A percentile compares a stretch with the other conserved stretches of the same genome.
Conservation (phyloP, 1,140 invertebrate genomes). For the Aradophagus sp. region DNA sequence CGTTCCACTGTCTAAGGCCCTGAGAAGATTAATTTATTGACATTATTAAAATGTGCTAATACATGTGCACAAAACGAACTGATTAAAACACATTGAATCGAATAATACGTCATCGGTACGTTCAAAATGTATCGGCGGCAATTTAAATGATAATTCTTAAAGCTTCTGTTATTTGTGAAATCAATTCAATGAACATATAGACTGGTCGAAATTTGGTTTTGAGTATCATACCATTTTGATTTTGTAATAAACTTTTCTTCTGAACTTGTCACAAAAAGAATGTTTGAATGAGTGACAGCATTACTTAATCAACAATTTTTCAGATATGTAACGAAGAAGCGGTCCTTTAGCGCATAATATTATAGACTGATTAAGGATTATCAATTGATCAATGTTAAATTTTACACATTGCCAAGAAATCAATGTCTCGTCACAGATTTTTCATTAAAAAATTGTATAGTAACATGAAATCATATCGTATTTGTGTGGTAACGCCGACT, state of each 20-base stretch:
- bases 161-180: slow-evolving; percentile 21
- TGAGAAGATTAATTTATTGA: slow-evolving; percentile 42
- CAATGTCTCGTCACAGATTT: slow-evolving; percentile 28
- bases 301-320: slow-evolving; percentile 17
- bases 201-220: slow-evolving; percentile 25
- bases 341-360: slow-evolving; percentile 39
- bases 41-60: slow-evolving; percentile 30
- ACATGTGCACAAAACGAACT: slow-evolving; percentile 38
- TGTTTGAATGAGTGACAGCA: slow-evolving; percentile 24
- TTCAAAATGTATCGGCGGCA: slow-evolving; percentile 16
- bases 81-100: slow-evolving; percentile 27
- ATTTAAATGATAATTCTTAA: slow-evolving; percentile 12
- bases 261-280: slow-evolving; percentile 20
- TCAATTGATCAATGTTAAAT: slow-evolving; percentile 38
- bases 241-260: slow-evolving; percentile 18
- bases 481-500: slow-evolving; percentile 56
- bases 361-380: slow-evolving; percentile 53
- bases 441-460: slow-evolving; percentile 45
- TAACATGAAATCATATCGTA: slow-evolving; percentile 58
- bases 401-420: slow-evolving; percentile 34
- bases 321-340: slow-evolving; percentile 15
- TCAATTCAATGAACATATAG: slow-evolving; percentile 22
- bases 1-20: slow-evolving; percentile 7
- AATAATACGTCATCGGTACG: slow-evolving; percentile 19
- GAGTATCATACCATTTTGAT: slow-evolving; percentile 25